Base-by-base conservation (phyloP, 2,888 invertebrate species). In the Cephus rjabovi region DNA sequence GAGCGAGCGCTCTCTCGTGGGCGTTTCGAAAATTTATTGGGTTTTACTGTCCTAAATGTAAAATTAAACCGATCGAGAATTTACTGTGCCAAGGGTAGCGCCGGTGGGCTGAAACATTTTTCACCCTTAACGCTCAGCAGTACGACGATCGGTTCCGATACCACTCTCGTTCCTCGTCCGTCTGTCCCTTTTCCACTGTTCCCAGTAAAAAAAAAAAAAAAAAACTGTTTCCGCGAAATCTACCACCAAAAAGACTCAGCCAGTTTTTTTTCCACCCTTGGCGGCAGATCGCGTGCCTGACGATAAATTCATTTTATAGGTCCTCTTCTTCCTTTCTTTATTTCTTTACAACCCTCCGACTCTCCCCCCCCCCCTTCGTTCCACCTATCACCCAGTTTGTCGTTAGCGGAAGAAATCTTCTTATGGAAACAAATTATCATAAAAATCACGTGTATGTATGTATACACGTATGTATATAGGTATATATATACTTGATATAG, bases 11-110 rank as follows among this genome's bases (percentile, higher is more conserved):
- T 40, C 40, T 40, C 40, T 40, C 15, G 40, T 15, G 40, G 40
- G 40, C 74, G 77, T 77, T 77, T 75, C 75, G 77, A 75, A 77
- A 77, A 77, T 77, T 77, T 77, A 77, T 77, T 70, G 77, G 77
- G 77, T 77, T 75, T 77, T 77, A 77, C 77, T 77, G 77, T 75
- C 77, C 77, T 77, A 77, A 77, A 77, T 77, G 77, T 77, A 77
- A 77, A 77, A 77, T 77, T 77, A 77, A 77, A 77, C 77, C 70
- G 77, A 77, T 77, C 77, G 77, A 77, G 77, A 75, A 77, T 77
- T 77, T 77, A 77, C 74, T 75, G 77, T 75, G 69, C 77, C 77
- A 40, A 40, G 40, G 40, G 40, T 40, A 15, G 31, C 30, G 70
- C 73, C 70, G 77, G 56, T 40, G 77, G 77, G 69, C 77, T 74